Percentiles rank a stretch among this genome's conserved stretches.
These are phyloP conservation scores for Caerostris darwini DNA, from an alignment of 1,140 invertebrate genomes.

Conservation along the genomic window DNA sequence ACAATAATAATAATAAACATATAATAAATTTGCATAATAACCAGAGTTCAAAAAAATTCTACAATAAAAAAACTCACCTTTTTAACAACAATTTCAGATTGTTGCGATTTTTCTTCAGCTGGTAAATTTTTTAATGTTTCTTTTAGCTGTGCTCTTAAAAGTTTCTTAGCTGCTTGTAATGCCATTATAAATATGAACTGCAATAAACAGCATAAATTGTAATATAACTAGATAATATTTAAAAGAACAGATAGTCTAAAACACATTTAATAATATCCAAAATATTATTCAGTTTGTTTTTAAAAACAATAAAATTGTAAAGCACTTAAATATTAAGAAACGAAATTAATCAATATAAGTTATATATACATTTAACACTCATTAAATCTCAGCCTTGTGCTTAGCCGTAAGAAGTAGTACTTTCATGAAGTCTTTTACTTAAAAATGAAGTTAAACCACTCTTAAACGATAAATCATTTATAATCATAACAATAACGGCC, in stretches of 20 bases:
- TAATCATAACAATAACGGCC: too few species aligned
- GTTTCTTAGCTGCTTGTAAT: constrained; percentile 57
- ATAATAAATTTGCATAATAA: too few species aligned
- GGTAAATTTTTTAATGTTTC: constrained; percentile 60
- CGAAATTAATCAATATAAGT: background rate
- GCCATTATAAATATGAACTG: background rate
- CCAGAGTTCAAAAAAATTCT: background rate
- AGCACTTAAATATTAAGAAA: background rate
- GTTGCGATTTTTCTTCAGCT: constrained; percentile 8
- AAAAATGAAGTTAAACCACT: too few species aligned
- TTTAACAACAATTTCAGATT: constrained; percentile 47
- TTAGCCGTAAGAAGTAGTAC: too few species aligned
- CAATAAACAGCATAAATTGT: background rate
- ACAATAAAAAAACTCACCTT: constrained; percentile 21
- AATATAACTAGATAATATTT: background rate
- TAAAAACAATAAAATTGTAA: background rate
- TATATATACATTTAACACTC: background rate
- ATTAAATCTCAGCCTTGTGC: background rate
- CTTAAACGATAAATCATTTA: too few species aligned
- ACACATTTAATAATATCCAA: background rate
- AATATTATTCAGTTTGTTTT: background rate
- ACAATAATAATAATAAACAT: too few species aligned
- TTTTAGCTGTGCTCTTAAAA: constrained; percentile 41
- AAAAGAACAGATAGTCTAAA: background rate
- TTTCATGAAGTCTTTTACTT: too few species aligned